Base-by-base conservation (phyloP, 2,888 invertebrate species). In the Cyclophora albipunctata region DNA sequence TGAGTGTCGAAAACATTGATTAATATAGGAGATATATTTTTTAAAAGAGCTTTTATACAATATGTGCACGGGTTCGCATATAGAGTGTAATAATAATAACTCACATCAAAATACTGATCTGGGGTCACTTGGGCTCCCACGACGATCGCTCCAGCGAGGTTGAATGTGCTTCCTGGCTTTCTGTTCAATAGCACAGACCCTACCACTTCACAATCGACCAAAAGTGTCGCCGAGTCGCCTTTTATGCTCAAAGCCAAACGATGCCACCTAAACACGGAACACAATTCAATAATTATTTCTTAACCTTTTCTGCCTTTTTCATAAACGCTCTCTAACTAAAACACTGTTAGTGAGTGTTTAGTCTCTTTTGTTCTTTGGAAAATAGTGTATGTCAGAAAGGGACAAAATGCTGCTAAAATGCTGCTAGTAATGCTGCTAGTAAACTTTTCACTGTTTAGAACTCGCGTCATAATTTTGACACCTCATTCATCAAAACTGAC, bases 231-330 rank as follows among this genome's bases (percentile, higher is more conserved):
- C 0, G 95, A 92, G 72, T 95, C 91, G 0, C 95, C 95, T 79
- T 96, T 96, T 45, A 96, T 90, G 67, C 95, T 95, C 55, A 97
- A 82, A 3, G 93, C 95, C 57, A 96, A 69, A 43, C 96, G 92
- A 78, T 96, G 96, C 96, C 96, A 97, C 55, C 94, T 94, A 49
- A 20, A 20, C 20, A 20, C 20, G 20, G 2, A 20, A 20, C 20
- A 20, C 20, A 34, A 43, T 6, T 45, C 50, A 50, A 37, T 41
- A 7, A 20, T 20, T 20, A 20, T 42, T 42, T 7, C 34, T 52
- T 50, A 45, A 43, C 45, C 34, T 46, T 34, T 20, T 20, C 20
- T 20, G 20, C 20, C 20, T 20, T 20, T 1, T 20, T 1, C 2
- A 20, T 20, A 20, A 20, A 20, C 20, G 20, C 20, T 20, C 20